A percentile compares a stretch with the other conserved stretches of the same genome.
Conservation (phyloP, 2,888 invertebrate species). For the Argynnis bischoffii region DNA sequence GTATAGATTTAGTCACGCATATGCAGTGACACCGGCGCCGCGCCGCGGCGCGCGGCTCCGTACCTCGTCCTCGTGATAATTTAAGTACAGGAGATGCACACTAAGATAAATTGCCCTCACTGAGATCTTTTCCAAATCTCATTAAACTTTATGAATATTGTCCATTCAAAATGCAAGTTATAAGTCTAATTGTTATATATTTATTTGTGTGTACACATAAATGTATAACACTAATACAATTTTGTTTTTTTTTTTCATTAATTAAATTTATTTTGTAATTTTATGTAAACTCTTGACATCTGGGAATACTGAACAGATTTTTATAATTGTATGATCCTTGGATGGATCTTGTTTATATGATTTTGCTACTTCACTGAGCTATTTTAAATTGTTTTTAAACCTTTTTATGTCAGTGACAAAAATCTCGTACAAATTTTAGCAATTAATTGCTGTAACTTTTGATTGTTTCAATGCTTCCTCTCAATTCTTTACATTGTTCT, state of each 20-base stretch:
- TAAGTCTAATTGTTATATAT: constrained; percentile 50
- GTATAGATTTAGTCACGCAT: constrained; percentile 61
- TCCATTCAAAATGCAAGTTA: constrained; percentile 58
- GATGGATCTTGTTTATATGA: constrained; percentile 30
- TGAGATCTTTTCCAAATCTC: constrained; percentile 63
- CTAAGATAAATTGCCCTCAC: constrained; percentile 52
- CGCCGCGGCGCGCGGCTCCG: constrained; percentile 43
- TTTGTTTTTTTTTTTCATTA: constrained; percentile 40
- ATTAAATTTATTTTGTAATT: constrained; percentile 8
- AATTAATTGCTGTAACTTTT: constrained; percentile 31
- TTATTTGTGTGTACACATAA: constrained; percentile 44
- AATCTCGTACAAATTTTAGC: constrained; percentile 35
- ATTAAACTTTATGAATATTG: constrained; percentile 62
- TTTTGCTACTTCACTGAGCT: constrained; percentile 17
- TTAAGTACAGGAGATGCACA: constrained; percentile 73
- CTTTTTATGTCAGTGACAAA: constrained; percentile 23
- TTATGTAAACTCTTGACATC: constrained; percentile 9
- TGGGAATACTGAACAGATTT: constrained; percentile 19
- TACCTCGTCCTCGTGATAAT: constrained; percentile 72
- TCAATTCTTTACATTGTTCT: constrained; percentile 63
- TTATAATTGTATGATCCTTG: constrained; percentile 12
- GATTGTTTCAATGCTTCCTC: constrained; percentile 46
- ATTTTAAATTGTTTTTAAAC: constrained; percentile 20
- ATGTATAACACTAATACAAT: no score
- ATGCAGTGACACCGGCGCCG: constrained; percentile 52